Evolutionary conservation across 1,140 invertebrate species (phyloP).

Genomic region (Samia ricini): DNA sequence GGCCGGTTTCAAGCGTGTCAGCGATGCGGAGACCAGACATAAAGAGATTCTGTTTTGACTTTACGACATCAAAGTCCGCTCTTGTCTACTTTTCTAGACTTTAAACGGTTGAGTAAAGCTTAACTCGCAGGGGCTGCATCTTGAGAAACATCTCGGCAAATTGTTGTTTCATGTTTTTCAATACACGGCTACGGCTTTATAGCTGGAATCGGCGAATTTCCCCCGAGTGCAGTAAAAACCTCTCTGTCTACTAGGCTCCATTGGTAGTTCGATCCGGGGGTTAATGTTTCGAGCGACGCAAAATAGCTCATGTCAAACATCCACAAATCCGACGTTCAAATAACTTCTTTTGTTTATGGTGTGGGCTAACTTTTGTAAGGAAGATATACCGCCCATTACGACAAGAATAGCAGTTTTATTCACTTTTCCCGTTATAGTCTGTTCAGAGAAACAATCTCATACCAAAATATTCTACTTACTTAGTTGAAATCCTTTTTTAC

Average conservation of each 20-base stretch:
- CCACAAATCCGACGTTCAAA: slow-evolving; percentile 33
- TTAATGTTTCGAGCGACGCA: slow-evolving; percentile 42
- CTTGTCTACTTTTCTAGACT: slow-evolving; percentile 20
- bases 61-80: slow-evolving; percentile 43
- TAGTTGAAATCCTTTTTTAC: slow-evolving; percentile 50
- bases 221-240: slow-evolving; percentile 62
- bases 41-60: slow-evolving; percentile 46
- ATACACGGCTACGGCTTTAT: slow-evolving; percentile 46
- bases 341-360: slow-evolving; percentile 33
- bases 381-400: slow-evolving; percentile 10
- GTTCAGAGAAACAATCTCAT: slow-evolving; percentile 39
- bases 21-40: slow-evolving; percentile 30
- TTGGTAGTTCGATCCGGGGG: slow-evolving; percentile 47
- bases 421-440: slow-evolving; percentile 33
- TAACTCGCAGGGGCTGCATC: slow-evolving; percentile 28
- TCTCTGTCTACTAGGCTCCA: slow-evolving; percentile 44
- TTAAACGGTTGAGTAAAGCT: slow-evolving; percentile 21
- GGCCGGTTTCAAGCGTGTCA: slow-evolving; percentile 24
- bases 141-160: slow-evolving; percentile 31
- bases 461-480: slow-evolving; percentile 58
- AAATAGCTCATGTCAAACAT: slow-evolving; percentile 27
- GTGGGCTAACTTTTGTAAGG: slow-evolving; percentile 9
- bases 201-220: slow-evolving; percentile 62
- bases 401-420: slow-evolving; percentile 41
- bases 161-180: slow-evolving; percentile 42